phyloP scores from a whole-genome alignment of 2,888 invertebrate genomes.

The Tillus elongatus region DNA sequence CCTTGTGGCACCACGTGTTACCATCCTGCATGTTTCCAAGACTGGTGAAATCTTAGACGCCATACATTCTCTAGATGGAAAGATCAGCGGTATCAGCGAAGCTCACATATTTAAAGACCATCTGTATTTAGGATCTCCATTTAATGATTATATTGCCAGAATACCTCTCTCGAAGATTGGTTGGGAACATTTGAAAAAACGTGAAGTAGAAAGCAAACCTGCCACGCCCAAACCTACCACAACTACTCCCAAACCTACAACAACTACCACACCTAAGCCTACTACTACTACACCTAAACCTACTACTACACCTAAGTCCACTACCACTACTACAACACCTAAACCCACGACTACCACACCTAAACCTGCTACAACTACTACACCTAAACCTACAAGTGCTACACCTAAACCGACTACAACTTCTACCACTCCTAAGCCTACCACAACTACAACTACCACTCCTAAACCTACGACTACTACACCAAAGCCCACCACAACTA shows the following conservation, averaged over 20 bases:
- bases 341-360: constrained; percentile 22
- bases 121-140: constrained; percentile 61
- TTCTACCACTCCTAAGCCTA: constrained; percentile 22
- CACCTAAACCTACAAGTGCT: constrained; percentile 14
- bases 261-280: constrained; percentile 20
- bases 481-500: constrained; percentile 4
- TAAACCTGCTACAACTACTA: constrained; percentile 19
- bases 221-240: constrained; percentile 20
- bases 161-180: constrained; percentile 51
- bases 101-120: constrained; percentile 55
- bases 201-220: constrained; percentile 11
- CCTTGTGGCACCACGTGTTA: constrained; percentile 40
- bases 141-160: constrained; percentile 54
- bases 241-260: constrained; percentile 23
- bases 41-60: constrained; percentile 63
- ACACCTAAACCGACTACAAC: constrained; percentile 27
- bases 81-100: constrained; percentile 51
- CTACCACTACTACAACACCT: constrained; percentile 18
- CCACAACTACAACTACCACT: constrained; percentile 19
- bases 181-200: constrained; percentile 28
- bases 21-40: constrained; percentile 59
- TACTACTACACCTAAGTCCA: constrained; percentile 16
- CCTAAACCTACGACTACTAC: constrained; percentile 14
- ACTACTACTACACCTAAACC: constrained; percentile 19
- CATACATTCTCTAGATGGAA: constrained; percentile 53